Evolutionary conservation across 2,113 vertebrate genomes (phyloP).

Genomic region (Poicephalus meyeri): DNA sequence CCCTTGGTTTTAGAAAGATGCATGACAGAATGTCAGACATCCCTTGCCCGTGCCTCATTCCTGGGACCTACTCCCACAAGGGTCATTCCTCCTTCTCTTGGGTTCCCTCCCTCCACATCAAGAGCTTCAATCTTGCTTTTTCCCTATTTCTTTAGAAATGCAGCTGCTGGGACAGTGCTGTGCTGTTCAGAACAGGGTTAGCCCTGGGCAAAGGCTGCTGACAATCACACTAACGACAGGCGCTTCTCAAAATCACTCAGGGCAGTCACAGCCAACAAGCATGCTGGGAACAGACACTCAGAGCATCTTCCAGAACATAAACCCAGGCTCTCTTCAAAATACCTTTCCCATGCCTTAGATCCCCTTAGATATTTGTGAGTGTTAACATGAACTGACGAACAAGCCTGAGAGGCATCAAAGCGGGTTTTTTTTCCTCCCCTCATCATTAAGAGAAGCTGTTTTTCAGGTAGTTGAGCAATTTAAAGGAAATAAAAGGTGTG

Average conservation of each 20-base stretch:
- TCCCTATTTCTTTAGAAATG: background rate
- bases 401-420: conserved; percentile 24
- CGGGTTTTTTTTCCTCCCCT: background rate
- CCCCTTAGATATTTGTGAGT: conserved; percentile 9
- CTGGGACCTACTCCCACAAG: rapidly evolving
- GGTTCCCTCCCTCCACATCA: background rate
- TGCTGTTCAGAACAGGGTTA: background rate
- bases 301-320: background rate
- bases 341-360: background rate
- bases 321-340: background rate
- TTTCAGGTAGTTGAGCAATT: conserved; percentile 32
- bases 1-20: background rate
- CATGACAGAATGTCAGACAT: background rate
- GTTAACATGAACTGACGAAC: conserved; percentile 4
- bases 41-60: background rate
- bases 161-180: background rate
- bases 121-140: background rate
- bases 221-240: background rate
- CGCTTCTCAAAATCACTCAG: background rate
- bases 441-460: background rate
- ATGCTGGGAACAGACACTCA: background rate
- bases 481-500: conserved; percentile 39
- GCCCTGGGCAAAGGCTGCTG: background rate
- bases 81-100: background rate
- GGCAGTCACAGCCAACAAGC: background rate